Evolutionary conservation across 2,888 invertebrate genomes (phyloP).

Genomic region (Pollenia griseotomentosa): DNA sequence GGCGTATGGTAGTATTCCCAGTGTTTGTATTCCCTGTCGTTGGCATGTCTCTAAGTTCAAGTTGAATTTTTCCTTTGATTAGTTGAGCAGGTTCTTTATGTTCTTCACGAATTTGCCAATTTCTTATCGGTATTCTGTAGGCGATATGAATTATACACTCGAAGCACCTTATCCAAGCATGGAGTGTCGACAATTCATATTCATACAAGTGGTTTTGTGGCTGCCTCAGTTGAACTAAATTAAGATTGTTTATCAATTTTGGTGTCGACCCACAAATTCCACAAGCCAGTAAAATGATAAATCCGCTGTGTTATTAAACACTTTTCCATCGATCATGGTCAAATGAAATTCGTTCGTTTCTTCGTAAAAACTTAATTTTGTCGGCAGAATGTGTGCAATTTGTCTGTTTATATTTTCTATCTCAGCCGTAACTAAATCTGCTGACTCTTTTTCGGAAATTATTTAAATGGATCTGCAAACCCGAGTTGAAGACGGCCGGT

Average conservation of each 20-base stretch:
- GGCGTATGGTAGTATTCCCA: too few relatives aligned
- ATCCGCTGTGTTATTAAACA: not conserved
- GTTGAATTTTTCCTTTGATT: not conserved
- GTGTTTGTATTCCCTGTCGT: too few relatives aligned
- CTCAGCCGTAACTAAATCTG: conserved; percentile 6
- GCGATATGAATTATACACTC: too few relatives aligned
- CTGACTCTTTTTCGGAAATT: not conserved
- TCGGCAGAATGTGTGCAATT: not conserved
- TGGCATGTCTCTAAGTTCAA: not conserved
- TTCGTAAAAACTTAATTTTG: not conserved
- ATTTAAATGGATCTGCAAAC: not conserved
- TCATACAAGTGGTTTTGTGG: too few relatives aligned
- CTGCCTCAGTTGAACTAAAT: not conserved
- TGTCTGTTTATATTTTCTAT: not conserved
- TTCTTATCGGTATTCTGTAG: too few relatives aligned
- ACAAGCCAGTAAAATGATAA: not conserved
- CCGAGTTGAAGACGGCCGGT: conserved; percentile 1
- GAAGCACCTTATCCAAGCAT: too few relatives aligned
- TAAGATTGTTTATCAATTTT: not conserved
- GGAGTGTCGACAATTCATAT: too few relatives aligned
- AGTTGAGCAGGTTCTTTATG: not conserved
- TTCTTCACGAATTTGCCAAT: too few relatives aligned
- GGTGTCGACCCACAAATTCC: not conserved
- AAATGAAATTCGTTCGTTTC: not conserved
- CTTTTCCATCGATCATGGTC: conserved; percentile 9